These are phyloP conservation scores for Oriolus oriolus DNA, from an alignment of 2,113 vertebrate species.

Conservation along the genomic window DNA sequence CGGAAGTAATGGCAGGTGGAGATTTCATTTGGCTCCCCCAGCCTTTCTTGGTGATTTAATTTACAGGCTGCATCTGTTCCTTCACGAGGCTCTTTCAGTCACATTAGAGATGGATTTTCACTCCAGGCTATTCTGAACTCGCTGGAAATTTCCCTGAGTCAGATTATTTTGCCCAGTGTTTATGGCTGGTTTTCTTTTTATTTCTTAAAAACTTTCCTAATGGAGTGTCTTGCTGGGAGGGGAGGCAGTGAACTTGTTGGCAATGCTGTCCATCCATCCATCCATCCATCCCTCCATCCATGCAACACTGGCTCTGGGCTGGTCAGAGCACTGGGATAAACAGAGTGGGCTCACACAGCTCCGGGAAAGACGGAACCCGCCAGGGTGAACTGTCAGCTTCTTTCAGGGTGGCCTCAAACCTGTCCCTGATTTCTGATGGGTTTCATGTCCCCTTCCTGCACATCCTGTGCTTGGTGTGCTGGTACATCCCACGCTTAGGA, in stretches of 20 bases:
- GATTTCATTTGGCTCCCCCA: constrained; percentile 1
- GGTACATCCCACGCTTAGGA: neutral
- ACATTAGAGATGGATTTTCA: neutral
- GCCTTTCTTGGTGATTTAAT: neutral
- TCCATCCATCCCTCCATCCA: neutral
- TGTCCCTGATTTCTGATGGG: neutral
- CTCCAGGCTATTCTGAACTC: neutral
- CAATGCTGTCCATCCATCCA: neutral
- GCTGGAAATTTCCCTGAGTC: neutral
- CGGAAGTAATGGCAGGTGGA: neutral
- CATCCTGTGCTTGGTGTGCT: too few species aligned
- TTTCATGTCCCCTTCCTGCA: neutral
- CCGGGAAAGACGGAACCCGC: neutral
- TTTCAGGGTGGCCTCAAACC: neutral
- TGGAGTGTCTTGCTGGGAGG: neutral
- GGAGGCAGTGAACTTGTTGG: neutral
- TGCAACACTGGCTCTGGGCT: neutral
- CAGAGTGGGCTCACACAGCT: neutral
- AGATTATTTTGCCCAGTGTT: neutral
- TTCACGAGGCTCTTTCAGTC: neutral
- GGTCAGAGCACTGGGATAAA: neutral
- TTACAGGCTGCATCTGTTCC: neutral
- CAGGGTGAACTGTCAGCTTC: neutral
- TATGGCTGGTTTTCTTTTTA: neutral
- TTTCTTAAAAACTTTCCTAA: neutral